These are phyloP conservation scores for Phalanger gymnotis DNA, from an alignment of 2,797 vertebrate species.

Conservation along the genomic window DNA sequence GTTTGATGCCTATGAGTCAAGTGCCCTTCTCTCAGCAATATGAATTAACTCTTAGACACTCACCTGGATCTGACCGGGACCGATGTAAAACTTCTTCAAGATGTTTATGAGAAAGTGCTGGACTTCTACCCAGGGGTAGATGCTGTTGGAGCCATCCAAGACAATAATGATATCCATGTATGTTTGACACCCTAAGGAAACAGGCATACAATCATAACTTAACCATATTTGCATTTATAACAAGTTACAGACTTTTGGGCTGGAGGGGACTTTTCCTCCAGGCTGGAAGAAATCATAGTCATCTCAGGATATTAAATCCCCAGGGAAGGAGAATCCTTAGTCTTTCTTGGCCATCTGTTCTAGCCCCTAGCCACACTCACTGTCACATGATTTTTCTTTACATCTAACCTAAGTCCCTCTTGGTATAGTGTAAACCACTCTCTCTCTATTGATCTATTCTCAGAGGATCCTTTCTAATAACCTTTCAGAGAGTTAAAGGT, in stretches of 20 bases:
- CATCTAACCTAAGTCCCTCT: not conserved
- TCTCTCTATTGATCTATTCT: not conserved
- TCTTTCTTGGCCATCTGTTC: not conserved
- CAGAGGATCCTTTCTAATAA: not conserved
- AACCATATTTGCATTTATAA: not conserved
- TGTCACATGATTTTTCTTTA: not conserved
- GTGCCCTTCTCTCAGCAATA: too few species aligned
- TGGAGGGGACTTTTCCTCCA: not conserved
- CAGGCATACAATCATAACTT: not conserved
- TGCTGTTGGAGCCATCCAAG: slow-evolving; percentile 98
- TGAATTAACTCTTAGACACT: not conserved
- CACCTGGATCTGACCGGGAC: slow-evolving; percentile 98
- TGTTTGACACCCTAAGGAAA: slow-evolving; percentile 93
- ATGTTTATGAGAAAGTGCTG: slow-evolving; percentile 99
- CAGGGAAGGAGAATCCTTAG: not conserved
- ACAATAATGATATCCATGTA: slow-evolving; percentile 99
- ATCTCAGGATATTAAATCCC: not conserved
- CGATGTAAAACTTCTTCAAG: slow-evolving; percentile 97
- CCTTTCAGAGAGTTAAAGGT: not conserved
- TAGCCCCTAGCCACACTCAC: not conserved
- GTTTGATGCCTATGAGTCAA: not conserved
- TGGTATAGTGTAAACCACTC: not conserved
- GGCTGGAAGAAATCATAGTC: not conserved
- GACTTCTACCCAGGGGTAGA: slow-evolving; percentile 98
- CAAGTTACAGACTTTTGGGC: not conserved